Base-by-base conservation (phyloP, 2,888 invertebrate genomes). In the Allophyes oxyacanthae region DNA sequence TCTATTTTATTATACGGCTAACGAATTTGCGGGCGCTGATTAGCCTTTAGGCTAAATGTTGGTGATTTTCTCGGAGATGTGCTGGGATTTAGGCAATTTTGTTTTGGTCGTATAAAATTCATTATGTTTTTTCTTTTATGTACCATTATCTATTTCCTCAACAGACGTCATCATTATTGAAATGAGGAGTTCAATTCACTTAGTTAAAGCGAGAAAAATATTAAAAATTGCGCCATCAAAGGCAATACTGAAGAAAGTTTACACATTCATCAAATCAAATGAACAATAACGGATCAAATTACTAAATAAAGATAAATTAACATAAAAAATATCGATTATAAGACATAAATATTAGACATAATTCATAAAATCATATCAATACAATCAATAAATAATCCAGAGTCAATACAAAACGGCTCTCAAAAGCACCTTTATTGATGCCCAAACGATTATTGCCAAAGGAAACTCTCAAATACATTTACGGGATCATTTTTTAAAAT, bases 1-100 rank as follows among this genome's bases (percentile, higher is more conserved):
- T 81, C 80, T 82, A 62, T 69, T 74, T 74, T 58, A 75, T 77
- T 66, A 28, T 28, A 49, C 49, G 15, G 58, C 54, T 64, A 70
- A 71, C 63, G 72, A 75, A 75, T 71, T 71, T 62, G 70, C 14
- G 59, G 57, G 44, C 44, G 26, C 51, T 75, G 61, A 61, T 72
- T 75, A 76, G 64, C 62, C 62, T 60, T 38, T 7, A 57, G 52
- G 61, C 57, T 48, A 66, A 42, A 58, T 52, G 55, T 65, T 40
- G 36, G 49, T 45, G 37, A 61, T 58, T 67, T 67, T 74, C 52
- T 41, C 52, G 8, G 30, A 45, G 45, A 45, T 63, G 32, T 44
- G 50, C 33, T n/a, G 57, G 50, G 53, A 33, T 63, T 46, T 53
- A 25, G 20, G 38, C 36, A 36, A 37, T 28, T 28, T 8, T 28